Percentiles rank a stretch among this genome's conserved stretches.
phyloP scores from a whole-genome alignment of 2,888 invertebrate genomes.

The Sesia apiformis region DNA sequence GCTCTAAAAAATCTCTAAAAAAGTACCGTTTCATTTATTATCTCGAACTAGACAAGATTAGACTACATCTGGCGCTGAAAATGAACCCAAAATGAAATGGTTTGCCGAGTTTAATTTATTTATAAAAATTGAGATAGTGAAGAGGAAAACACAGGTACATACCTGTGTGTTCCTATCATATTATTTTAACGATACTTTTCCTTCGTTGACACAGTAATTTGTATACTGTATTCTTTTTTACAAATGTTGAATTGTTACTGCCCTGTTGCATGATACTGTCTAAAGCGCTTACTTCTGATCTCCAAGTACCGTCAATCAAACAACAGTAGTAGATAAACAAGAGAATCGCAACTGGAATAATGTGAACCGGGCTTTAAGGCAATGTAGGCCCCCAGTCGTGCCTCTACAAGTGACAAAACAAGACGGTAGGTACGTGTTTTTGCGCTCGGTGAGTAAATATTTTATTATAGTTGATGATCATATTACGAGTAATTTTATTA shows the following conservation, averaged over 20 bases:
- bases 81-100: conserved; percentile 13
- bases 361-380: too few species aligned
- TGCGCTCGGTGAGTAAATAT: too few species aligned
- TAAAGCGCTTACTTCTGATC: conserved; percentile 4
- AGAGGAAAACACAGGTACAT: conserved; percentile 8
- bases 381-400: too few species aligned
- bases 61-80: conserved; percentile 13
- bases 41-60: conserved; percentile 15
- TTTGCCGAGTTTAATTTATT: conserved; percentile 12
- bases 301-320: conserved; percentile 5
- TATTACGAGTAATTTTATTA: too few species aligned
- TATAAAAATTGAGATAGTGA: conserved; percentile 10
- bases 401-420: too few species aligned
- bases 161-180: background rate
- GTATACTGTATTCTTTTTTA: conserved; percentile 7
- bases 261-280: conserved; percentile 1
- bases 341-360: too few species aligned
- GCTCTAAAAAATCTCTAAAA: too few species aligned
- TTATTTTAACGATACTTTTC: conserved; percentile 5
- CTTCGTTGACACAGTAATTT: conserved; percentile 7
- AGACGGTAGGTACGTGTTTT: too few species aligned
- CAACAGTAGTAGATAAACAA: background rate
- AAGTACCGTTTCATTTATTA: conserved; percentile 16
- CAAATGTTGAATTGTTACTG: conserved; percentile 3
- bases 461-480: too few species aligned